A percentile compares a stretch with the other conserved stretches of the same genome.
phyloP scores from a whole-genome alignment of 2,797 vertebrate species.

The Ibycter americanus region DNA sequence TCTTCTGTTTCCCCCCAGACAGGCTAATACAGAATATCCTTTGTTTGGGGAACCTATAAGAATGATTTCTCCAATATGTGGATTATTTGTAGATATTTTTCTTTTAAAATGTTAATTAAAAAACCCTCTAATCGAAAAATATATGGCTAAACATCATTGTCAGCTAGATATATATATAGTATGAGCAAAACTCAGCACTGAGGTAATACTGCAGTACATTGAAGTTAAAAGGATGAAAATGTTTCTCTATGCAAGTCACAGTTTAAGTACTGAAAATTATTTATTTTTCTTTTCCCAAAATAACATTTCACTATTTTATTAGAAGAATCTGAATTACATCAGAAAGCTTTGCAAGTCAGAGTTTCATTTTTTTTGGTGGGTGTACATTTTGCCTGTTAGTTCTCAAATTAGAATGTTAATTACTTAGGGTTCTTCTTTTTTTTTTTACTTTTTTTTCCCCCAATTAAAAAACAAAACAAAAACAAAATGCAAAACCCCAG shows the following conservation, averaged over 20 bases:
- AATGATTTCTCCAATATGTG: not conserved
- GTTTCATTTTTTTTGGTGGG: not conserved
- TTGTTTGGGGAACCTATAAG: not conserved
- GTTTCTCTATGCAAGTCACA: not conserved
- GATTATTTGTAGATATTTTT: not conserved
- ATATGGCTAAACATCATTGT: not conserved
- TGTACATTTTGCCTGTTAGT: not conserved
- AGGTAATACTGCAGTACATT: not conserved
- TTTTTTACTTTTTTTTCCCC: too few relatives aligned
- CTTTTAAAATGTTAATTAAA: not conserved
- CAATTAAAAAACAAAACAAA: not conserved
- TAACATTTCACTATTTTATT: not conserved
- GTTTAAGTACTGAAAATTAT: not conserved
- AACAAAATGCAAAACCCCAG: not conserved
- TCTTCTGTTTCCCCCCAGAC: rapidly evolving
- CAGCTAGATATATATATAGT: not conserved
- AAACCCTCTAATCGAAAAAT: not conserved
- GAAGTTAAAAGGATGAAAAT: not conserved
- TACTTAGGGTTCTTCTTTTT: not conserved
- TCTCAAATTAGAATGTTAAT: not conserved
- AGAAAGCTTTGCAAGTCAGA: not conserved
- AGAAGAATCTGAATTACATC: not conserved
- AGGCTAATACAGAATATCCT: not conserved
- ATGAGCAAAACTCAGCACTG: not conserved
- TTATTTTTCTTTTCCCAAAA: not conserved